A percentile compares a stretch with the other conserved stretches of the same genome.
Evolutionary conservation across 92 coral and sea anemone genomes (phyloP).

Genomic region (Actinostola sp.): DNA sequence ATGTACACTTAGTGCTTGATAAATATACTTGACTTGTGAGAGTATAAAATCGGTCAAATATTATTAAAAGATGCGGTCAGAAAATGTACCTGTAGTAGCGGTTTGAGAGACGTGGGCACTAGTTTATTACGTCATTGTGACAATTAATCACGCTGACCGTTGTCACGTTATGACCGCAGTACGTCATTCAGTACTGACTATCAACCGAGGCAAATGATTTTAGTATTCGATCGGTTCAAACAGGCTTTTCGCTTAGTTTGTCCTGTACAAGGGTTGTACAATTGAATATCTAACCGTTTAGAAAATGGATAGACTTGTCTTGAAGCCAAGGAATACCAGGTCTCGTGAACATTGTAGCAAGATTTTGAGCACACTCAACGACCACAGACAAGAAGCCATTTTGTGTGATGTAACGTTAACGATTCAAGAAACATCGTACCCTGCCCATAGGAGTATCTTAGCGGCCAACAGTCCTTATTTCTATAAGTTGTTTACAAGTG

Average conservation of each 20-base stretch:
- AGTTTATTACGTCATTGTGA: background rate
- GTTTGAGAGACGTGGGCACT: background rate
- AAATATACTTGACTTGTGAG: too few relatives aligned
- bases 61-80: background rate
- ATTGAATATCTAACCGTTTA: background rate
- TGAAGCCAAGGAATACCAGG: constrained; percentile 1
- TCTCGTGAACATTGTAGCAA: constrained; percentile 56
- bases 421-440: constrained; percentile 42
- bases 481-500: constrained; percentile 70
- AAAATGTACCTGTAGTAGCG: background rate
- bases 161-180: constrained; percentile 17
- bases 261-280: background rate
- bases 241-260: background rate
- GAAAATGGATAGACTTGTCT: constrained; percentile 9
- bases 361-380: constrained; percentile 65
- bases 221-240: background rate
- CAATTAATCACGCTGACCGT: background rate
- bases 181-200: background rate
- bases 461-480: constrained; percentile 87
- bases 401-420: constrained; percentile 79
- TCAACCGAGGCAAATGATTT: background rate
- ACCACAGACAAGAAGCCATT: constrained; percentile 60
- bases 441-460: constrained; percentile 80
- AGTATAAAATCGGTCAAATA: too few relatives aligned
- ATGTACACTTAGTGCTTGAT: too few relatives aligned